Evolutionary conservation across 2,113 vertebrate genomes (phyloP).

Genomic region (Panthera uncia): DNA sequence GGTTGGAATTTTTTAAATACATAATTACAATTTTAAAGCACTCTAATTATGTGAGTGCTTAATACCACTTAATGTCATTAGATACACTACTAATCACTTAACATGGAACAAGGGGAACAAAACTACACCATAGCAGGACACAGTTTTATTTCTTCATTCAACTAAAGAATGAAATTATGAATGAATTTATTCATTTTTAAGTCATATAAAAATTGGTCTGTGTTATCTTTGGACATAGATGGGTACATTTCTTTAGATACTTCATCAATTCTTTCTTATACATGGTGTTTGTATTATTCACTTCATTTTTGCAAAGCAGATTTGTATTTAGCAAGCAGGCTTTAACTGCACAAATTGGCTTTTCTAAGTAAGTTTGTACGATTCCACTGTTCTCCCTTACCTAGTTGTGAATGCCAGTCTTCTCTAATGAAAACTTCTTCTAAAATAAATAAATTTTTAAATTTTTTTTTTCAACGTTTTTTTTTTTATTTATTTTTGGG

Average conservation of each 20-base stretch:
- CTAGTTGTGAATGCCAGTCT: not conserved
- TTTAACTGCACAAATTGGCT: not conserved
- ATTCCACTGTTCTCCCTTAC: slow-evolving; percentile 15
- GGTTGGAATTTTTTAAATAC: slow-evolving; percentile 44
- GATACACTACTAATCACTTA: not conserved
- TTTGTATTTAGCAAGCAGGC: slow-evolving; percentile 16
- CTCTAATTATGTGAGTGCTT: slow-evolving; percentile 61
- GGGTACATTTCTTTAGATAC: slow-evolving; percentile 21
- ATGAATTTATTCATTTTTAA: slow-evolving; percentile 3
- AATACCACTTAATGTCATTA: slow-evolving; percentile 54
- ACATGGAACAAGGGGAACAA: not conserved
- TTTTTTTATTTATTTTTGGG: too few species aligned
- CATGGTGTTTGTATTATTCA: slow-evolving; percentile 1
- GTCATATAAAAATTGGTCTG: not conserved
- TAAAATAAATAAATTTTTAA: too few species aligned
- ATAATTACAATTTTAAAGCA: slow-evolving; percentile 66
- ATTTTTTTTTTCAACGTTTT: too few species aligned
- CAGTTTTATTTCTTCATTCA: slow-evolving; percentile 32
- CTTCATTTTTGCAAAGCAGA: slow-evolving; percentile 4
- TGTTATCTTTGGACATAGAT: not conserved
- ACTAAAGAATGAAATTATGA: not conserved
- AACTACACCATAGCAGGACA: not conserved
- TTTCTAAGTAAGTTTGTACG: slow-evolving; percentile 22
- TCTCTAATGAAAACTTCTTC: slow-evolving; percentile 27
- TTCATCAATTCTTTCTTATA: not conserved